Evolutionary conservation across 2,888 invertebrate species (phyloP), one percentile per base, ranked within the genome.

Genomic region (Mongoloraphidia duomilia): DNA sequence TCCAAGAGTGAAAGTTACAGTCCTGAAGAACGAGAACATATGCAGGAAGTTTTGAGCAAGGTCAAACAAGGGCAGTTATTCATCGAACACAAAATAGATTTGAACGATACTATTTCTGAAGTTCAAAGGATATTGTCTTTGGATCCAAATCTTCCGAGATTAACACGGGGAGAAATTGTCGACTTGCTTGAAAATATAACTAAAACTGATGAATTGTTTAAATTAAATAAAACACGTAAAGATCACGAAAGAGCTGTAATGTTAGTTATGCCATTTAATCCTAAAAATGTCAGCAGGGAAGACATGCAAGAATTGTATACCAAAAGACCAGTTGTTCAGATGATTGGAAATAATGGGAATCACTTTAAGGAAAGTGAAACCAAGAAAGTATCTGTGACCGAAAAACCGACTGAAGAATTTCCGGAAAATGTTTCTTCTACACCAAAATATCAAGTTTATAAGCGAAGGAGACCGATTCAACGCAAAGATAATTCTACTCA

Each of bases 221-320:
- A 48, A 12, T 35, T 43, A 12, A 26, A 34, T 8, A 60, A 62
- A 39, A 61, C 61, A 1, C 62, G 70, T 41, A 63, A 65, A 34
- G 65, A 73, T 37, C 66, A 70, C 39, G 63, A 67, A 44, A 68
- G 72, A 55, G 75, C 79, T 0, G 61, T 83, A 13, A 79, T 77
- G 74, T 75, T 82, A 0, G 83, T 83, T 1, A 64, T 82, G 55
- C 82, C 84, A 0, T 77, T 79, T 57, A 74, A 78, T 42, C 71
- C 76, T 8, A 66, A 76, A 37, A 74, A 76, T 55, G 70, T 73
- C 1, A 70, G 72, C 2, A 69, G 72, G 5, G 59, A 58, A 3
- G 65, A 63, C 50, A 65, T 82, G 46, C 75, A 79, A 58, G 81
- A 82, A 55, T 62, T 82, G 1, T 82, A 76, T 57, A 82, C 81